These are phyloP conservation scores for Limnephilus lunatus DNA, from an alignment of 2,888 invertebrate genomes.

Conservation along the genomic window DNA sequence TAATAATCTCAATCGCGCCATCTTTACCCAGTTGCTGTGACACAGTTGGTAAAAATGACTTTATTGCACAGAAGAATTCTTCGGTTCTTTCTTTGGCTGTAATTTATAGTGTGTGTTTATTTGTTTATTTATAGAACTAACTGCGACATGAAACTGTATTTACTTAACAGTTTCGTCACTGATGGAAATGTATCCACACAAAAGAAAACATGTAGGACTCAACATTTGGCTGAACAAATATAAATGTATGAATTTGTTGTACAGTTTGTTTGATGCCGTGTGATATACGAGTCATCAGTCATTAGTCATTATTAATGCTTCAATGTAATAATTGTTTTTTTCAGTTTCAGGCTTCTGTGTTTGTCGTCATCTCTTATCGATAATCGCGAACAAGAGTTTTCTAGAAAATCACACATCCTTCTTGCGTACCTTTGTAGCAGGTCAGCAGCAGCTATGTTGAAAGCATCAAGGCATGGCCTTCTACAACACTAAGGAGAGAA, in stretches of 20 bases:
- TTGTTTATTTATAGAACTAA: background rate
- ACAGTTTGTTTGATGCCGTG: background rate
- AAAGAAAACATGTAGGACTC: background rate
- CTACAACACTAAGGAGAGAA: no score
- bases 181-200: background rate
- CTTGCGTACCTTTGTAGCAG: no score
- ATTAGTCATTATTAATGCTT: background rate
- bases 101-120: background rate
- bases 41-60: conserved; percentile 16
- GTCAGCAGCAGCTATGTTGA: no score
- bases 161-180: background rate
- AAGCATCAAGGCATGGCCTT: no score
- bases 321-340: background rate
- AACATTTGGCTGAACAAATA: background rate
- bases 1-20: conserved; percentile 1
- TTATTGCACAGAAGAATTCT: background rate
- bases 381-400: no score
- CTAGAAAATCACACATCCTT: no score
- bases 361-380: background rate
- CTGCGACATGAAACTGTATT: background rate
- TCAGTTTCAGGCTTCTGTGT: background rate
- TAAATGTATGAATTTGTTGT: background rate
- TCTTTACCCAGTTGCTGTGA: conserved; percentile 24
- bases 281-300: background rate
- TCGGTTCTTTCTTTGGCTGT: background rate